Base-by-base conservation (phyloP, 1,140 invertebrate genomes). In the Leptinotarsa texana region DNA sequence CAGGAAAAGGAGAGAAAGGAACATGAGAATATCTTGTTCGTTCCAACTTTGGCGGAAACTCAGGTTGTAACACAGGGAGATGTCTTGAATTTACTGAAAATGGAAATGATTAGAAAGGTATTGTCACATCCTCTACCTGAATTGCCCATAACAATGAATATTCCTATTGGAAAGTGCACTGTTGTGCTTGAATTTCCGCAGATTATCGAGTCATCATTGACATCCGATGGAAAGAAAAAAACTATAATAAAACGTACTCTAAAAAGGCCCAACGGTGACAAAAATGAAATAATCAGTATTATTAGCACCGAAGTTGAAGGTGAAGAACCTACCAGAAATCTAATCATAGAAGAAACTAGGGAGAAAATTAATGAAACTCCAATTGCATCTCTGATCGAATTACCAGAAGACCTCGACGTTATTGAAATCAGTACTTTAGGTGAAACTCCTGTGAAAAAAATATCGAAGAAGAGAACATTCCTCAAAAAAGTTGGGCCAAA, bases 361-460 rank as follows among this genome's bases (percentile, higher is more conserved):
- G 57, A 66, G 48, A 15, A 15, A n/a, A 74, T 63, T 57, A 75
- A 77, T 70, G 76, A 79, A 69, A 72, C 47, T 72, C 63, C 68
- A 13, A 69, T 78, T 62, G 69, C 72, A 66, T 66, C 79, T n/a
- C 57, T 81, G 15, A 79, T 78, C 65, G 84, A 87, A 75, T 62
- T 82, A 49, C 84, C 85, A 15, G 87, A 88, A 82, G 84, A 87
- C 73, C 83, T 86, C 5, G 83, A 84, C 5, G 80, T 87, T 2
- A 85, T 86, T 13, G 85, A 88, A 75, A 84, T 85, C n/a, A 82
- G 79, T 17, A 84, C 85, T 8, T 81, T 82, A 75, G 82, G 82
- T 62, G 85, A 86, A 3, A 83, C 80, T 47, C 85, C 85, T 0
- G 85, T 85, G 75, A 82, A 81, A 71, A 82, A 80, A 72, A 79